phyloP scores from a whole-genome alignment of 2,113 vertebrate species.

The Chaetodon trifascialis region DNA sequence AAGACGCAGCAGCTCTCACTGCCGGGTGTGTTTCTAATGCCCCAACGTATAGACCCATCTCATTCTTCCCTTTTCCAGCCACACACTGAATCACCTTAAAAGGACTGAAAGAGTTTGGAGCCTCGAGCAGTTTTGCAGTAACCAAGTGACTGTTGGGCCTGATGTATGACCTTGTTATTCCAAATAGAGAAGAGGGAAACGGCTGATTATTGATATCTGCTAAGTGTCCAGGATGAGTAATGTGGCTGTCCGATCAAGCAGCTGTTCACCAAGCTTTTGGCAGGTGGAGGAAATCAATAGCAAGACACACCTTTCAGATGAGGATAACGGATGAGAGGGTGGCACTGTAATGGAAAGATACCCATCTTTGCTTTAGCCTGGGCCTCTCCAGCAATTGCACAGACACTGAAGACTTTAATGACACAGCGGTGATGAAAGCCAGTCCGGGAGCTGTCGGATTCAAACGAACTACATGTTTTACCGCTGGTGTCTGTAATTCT shows the following conservation, averaged over 20 bases:
- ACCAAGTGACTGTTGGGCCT: conserved; percentile 46
- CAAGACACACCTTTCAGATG: conserved; percentile 68
- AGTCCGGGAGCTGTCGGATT: conserved; percentile 35
- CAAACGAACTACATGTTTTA: conserved; percentile 43
- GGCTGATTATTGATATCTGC: conserved; percentile 74
- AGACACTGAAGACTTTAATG: conserved; percentile 24
- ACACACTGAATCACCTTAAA: conserved; percentile 62
- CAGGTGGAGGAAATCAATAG: conserved; percentile 73
- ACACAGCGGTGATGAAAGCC: conserved; percentile 52
- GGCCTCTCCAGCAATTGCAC: conserved; percentile 42
- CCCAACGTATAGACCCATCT: conserved; percentile 50
- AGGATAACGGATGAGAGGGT: conserved; percentile 59
- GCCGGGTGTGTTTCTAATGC: conserved; percentile 11
- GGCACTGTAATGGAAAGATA: conserved; percentile 64
- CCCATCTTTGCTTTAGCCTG: conserved; percentile 46
- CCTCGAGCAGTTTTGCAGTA: conserved; percentile 44
- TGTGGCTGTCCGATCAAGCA: conserved; percentile 54
- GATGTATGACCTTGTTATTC: conserved; percentile 74
- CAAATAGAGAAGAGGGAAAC: conserved; percentile 71
- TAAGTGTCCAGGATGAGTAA: conserved; percentile 71
- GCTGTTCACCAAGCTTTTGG: conserved; percentile 69
- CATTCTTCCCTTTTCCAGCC: conserved; percentile 8
- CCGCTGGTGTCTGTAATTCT: conserved; percentile 8
- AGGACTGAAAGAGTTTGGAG: conserved; percentile 49
- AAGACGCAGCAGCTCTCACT: conserved; percentile 26